These are phyloP conservation scores for Tenthredo notha DNA, from an alignment of 2,888 invertebrate species.

Conservation along the genomic window DNA sequence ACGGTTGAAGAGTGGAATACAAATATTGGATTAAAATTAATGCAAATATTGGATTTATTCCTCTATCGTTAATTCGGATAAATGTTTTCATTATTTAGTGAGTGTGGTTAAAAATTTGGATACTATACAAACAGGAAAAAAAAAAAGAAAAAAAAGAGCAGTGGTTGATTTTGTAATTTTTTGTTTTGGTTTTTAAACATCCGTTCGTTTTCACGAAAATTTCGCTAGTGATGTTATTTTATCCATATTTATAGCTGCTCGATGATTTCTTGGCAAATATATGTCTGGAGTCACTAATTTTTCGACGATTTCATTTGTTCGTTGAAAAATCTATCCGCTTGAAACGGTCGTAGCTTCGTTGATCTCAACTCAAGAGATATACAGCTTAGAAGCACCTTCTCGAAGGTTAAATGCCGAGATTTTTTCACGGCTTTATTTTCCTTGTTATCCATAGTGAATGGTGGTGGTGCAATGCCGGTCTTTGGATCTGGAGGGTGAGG, in stretches of 20 bases:
- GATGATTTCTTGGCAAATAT: not conserved
- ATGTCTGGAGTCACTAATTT: not conserved
- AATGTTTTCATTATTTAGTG: not conserved
- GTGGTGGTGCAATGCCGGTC: not conserved
- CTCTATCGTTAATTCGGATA: not conserved
- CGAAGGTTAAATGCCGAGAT: constrained; percentile 24
- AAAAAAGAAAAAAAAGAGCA: no score
- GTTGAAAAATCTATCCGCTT: not conserved
- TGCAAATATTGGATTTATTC: not conserved
- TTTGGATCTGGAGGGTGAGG: not conserved
- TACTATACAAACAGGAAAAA: not conserved
- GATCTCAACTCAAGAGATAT: not conserved
- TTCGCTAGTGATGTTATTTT: no score
- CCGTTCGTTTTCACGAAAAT: no score
- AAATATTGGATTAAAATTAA: not conserved
- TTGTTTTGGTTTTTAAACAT: no score
- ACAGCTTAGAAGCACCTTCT: constrained; percentile 35
- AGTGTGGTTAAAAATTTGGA: not conserved
- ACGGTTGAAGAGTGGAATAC: not conserved
- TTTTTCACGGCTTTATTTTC: not conserved
- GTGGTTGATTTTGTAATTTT: no score
- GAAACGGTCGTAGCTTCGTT: not conserved
- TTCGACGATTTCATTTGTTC: not conserved
- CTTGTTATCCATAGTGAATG: not conserved
- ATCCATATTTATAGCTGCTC: no score